phyloP scores from a whole-genome alignment of 2,113 vertebrate genomes.

The Carassius auratus region DNA sequence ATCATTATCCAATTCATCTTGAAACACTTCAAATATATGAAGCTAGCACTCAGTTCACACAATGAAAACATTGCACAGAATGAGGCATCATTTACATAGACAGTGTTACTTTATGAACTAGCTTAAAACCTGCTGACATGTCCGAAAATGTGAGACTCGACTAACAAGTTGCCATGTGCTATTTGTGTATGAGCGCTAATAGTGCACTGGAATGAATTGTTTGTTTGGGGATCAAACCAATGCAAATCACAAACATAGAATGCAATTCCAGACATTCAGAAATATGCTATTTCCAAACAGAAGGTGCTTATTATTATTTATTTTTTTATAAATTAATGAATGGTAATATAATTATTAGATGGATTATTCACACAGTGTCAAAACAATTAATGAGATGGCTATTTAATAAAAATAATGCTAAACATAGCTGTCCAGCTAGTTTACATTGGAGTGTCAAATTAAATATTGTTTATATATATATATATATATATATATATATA shows the following conservation, averaged over 20 bases:
- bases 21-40: not conserved
- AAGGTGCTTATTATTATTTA: no score
- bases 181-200: not conserved
- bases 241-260: no score
- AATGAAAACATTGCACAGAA: conserved; percentile 9
- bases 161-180: not conserved
- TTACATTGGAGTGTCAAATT: not conserved
- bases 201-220: not conserved
- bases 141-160: not conserved
- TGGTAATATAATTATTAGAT: not conserved
- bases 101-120: conserved; percentile 10
- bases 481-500: no score
- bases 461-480: no score
- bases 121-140: conserved; percentile 21
- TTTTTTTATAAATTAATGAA: no score
- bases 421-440: not conserved
- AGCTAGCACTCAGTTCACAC: not conserved
- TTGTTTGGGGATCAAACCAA: not conserved
- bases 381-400: not conserved
- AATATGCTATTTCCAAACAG: not conserved
- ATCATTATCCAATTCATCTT: conserved; percentile 22
- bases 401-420: not conserved
- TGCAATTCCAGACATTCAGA: not conserved
- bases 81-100: not conserved
- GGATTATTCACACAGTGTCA: not conserved